A percentile compares a stretch with the other conserved stretches of the same genome.
Evolutionary conservation across 2,888 invertebrate genomes (phyloP).

Genomic region (Yponomeuta cagnagella): DNA sequence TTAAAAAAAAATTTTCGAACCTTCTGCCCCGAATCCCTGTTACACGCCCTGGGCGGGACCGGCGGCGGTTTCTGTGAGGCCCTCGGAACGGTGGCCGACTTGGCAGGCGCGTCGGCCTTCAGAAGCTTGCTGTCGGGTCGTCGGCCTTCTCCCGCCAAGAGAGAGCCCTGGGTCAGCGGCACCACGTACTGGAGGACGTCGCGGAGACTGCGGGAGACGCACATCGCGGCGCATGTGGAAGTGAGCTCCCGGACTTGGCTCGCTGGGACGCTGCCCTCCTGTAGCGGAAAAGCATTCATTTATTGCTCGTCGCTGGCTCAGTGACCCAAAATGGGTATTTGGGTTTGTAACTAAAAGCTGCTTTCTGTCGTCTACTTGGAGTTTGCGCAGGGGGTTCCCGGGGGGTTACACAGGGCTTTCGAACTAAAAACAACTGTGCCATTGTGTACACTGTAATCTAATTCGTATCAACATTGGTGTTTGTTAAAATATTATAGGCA

Average conservation of each 20-base stretch:
- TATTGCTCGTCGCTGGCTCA: too few relatives aligned
- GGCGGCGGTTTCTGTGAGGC: slow-evolving; percentile 60
- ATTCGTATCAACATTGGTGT: too few relatives aligned
- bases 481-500: too few relatives aligned
- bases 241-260: slow-evolving; percentile 50
- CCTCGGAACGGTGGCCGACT: slow-evolving; percentile 57
- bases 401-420: too few relatives aligned
- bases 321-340: neutral
- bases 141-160: slow-evolving; percentile 34
- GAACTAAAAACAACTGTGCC: too few relatives aligned
- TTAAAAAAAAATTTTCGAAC: slow-evolving; percentile 23
- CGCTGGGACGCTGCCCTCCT: slow-evolving; percentile 53
- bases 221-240: slow-evolving; percentile 89
- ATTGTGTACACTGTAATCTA: too few relatives aligned
- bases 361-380: too few relatives aligned
- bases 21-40: slow-evolving; percentile 38
- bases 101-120: slow-evolving; percentile 48
- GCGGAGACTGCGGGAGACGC: slow-evolving; percentile 71
- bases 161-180: slow-evolving; percentile 49
- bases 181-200: slow-evolving; percentile 61
- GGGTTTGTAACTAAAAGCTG: too few relatives aligned
- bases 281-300: neutral
- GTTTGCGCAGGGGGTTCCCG: too few relatives aligned
- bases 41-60: slow-evolving; percentile 53
- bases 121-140: slow-evolving; percentile 50